Evolutionary conservation across 2,113 vertebrate species (phyloP).

Genomic region (Sturnus vulgaris): DNA sequence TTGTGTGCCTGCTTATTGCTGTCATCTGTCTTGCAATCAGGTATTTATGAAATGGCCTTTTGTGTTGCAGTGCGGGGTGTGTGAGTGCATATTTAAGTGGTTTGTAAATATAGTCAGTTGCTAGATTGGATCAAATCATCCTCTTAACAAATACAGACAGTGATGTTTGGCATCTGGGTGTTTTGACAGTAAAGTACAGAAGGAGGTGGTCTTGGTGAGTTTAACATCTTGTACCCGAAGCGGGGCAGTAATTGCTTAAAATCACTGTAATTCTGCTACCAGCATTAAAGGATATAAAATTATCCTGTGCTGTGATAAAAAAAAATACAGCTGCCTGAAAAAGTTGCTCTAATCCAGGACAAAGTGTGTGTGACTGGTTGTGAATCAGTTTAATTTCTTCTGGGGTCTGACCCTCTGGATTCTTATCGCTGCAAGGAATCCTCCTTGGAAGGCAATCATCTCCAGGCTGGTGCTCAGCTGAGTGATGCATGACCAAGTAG

Average conservation of each 20-base stretch:
- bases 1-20: conserved; percentile 35
- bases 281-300: neutral
- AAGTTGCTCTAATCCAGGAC: neutral
- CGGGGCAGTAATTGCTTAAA: neutral
- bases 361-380: neutral
- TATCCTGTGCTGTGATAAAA: neutral
- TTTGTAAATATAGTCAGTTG: conserved; percentile 18
- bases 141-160: neutral
- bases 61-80: neutral
- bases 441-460: neutral
- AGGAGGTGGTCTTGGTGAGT: neutral
- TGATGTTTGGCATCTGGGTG: neutral
- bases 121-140: neutral
- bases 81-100: neutral
- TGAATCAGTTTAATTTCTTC: neutral
- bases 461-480: neutral
- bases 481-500: neutral
- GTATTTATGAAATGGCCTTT: conserved; percentile 20
- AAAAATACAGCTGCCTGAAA: neutral
- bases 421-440: neutral
- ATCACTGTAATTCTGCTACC: neutral
- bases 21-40: conserved; percentile 17
- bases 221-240: neutral
- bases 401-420: neutral
- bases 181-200: neutral